Evolutionary conservation across 2,113 vertebrate genomes (phyloP), one percentile per base, ranked within the genome.

Genomic region (Muntiacus reevesi): DNA sequence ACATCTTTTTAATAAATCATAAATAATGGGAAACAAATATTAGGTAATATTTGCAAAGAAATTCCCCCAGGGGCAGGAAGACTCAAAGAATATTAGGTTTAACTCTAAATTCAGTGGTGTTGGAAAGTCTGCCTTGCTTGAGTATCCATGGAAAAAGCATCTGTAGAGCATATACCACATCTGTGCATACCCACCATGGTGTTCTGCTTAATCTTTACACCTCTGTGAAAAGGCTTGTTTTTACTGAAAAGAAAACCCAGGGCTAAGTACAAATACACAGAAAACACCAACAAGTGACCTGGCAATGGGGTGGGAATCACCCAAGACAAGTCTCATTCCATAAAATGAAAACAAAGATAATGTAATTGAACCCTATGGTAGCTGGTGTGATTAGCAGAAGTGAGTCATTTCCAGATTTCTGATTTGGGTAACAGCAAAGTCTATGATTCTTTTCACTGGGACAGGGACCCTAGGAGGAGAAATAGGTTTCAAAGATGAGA

Each of bases 21-120:
- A 95, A 95, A 89, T 36, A 88, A 88, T 25, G 28, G 25, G 40
- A 96, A 87, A 95, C 21, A 57, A 89, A 15, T 11, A 95, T 74
- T 36, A 89, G 57, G 40, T 54, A 40, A 11, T 59, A 14, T 64
- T 94, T 87, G 36, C 40, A 94, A 96, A 81, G 5, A 89, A 93
- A 79, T 62, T 89, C 33, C 87, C 67, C 74, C 36, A n/a, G 81
- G 50, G 40, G 62, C 27, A 91, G n/a, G 81, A 95, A 88, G 45
- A 81, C 59, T 78, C 64, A 13, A 91, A 83, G 62, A 85, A 5
- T 47, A 84, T n/a, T 43, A 89, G 62, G 47, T 62, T 91, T 76
- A 89, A 87, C 50, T 98, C 79, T 87, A 84, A 87, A 96, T 60
- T 71, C 62, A 50, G 59, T 30, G 36, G n/a, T 96, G n/a, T 54